These are phyloP conservation scores for Nothoprocta pentlandii DNA, from an alignment of 2,113 vertebrate genomes.

Conservation along the genomic window DNA sequence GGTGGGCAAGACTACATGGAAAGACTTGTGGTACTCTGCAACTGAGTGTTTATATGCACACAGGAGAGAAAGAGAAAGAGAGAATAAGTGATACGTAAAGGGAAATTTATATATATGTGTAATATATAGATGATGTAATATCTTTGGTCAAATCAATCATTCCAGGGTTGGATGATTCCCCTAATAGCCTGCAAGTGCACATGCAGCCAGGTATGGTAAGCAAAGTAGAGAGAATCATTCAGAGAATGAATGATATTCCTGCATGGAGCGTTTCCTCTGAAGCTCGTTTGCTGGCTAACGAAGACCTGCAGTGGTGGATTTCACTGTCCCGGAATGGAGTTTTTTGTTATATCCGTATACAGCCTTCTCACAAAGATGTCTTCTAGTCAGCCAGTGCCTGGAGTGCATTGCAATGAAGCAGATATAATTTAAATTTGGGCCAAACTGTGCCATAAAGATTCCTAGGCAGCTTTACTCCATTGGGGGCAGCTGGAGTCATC, in stretches of 20 bases:
- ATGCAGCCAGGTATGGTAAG: neutral
- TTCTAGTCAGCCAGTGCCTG: neutral
- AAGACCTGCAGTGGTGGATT: neutral
- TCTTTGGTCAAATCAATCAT: neutral
- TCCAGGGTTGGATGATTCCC: neutral
- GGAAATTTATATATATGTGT: neutral
- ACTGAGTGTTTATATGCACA: neutral
- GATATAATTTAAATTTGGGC: neutral
- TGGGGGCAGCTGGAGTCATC: neutral
- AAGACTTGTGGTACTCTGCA: neutral
- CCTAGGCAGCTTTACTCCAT: neutral
- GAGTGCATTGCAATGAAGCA: neutral
- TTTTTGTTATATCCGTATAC: neutral
- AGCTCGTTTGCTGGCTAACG: neutral
- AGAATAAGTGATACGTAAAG: neutral
- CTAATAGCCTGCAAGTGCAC: neutral
- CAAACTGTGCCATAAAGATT: neutral
- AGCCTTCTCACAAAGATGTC: neutral
- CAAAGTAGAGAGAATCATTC: neutral
- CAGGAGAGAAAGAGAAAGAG: neutral
- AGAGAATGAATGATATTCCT: neutral
- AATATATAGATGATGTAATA: no score
- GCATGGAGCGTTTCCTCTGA: neutral
- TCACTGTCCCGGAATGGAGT: neutral
- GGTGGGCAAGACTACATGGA: neutral